A percentile compares a stretch with the other conserved stretches of the same genome.
phyloP scores from a whole-genome alignment of 2,888 invertebrate genomes.

The Pardosa pseudoannulata region DNA sequence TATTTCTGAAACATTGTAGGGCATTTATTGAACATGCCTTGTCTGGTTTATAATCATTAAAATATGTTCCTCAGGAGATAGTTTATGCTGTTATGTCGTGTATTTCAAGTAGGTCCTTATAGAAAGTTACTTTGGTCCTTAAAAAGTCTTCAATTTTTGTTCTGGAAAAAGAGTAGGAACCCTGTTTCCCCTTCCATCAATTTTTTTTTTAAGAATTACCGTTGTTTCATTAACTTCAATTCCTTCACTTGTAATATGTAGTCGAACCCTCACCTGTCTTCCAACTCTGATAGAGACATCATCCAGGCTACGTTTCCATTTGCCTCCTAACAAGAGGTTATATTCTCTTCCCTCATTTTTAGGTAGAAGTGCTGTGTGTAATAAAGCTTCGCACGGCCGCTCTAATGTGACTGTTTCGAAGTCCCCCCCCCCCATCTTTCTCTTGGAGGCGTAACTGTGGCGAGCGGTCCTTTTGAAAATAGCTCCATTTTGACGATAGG shows the following conservation, averaged over 20 bases:
- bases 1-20: no score
- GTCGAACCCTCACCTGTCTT: constrained; percentile 1
- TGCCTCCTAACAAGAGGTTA: constrained; percentile 26
- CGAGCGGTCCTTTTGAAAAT: constrained; percentile 54
- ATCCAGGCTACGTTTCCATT: constrained; percentile 31
- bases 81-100: no score
- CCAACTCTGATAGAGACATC: constrained; percentile 42
- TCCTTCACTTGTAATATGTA: background rate
- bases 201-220: no score
- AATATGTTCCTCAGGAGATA: no score
- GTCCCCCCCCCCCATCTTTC: background rate
- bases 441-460: constrained; percentile 33
- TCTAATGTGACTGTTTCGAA: constrained; percentile 35
- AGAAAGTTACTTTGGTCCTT: no score
- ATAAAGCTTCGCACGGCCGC: constrained; percentile 4
- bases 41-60: no score
- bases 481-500: constrained; percentile 30
- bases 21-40: no score
- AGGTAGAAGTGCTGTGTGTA: background rate
- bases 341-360: constrained; percentile 12
- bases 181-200: no score
- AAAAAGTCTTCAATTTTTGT: no score
- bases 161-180: no score
- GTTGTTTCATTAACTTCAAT: no score
- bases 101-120: no score